Percentiles rank a stretch among this genome's conserved stretches.
Evolutionary conservation across 2,797 vertebrate genomes (phyloP).

Genomic region (Psittacula echo): DNA sequence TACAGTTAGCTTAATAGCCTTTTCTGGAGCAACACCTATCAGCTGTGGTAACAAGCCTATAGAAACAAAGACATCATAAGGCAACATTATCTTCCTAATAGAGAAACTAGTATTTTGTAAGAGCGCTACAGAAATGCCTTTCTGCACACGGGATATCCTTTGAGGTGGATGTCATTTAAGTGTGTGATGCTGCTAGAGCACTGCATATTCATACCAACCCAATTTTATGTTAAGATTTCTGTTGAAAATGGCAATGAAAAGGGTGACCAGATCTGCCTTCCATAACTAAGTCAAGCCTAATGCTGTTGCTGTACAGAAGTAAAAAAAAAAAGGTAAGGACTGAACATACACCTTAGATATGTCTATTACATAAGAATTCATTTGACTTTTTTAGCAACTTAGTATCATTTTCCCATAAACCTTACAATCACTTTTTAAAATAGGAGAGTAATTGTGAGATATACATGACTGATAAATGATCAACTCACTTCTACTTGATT

Average conservation of each 20-base stretch:
- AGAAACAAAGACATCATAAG: slow-evolving; percentile 76
- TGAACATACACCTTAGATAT: not conserved
- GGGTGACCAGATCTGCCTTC: not conserved
- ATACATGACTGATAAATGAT: slow-evolving; percentile 1
- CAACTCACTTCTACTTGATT: slow-evolving; percentile 42
- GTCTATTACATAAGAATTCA: not conserved
- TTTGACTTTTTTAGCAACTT: not conserved
- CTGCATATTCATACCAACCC: not conserved
- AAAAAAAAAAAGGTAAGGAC: not conserved
- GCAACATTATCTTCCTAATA: slow-evolving; percentile 59
- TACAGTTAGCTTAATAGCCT: slow-evolving; percentile 99
- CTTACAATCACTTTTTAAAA: not conserved
- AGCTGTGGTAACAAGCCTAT: slow-evolving; percentile 97
- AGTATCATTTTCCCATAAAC: not conserved
- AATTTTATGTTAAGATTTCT: not conserved
- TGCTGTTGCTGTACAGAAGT: not conserved
- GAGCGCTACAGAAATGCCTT: not conserved
- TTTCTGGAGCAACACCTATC: slow-evolving; percentile 97
- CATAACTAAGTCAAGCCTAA: not conserved
- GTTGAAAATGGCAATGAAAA: not conserved
- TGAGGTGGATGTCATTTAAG: not conserved
- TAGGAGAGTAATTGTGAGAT: not conserved
- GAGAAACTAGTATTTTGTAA: slow-evolving; percentile 16
- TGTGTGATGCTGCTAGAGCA: not conserved
- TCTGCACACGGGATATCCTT: not conserved